Conservation (phyloP, 1,140 invertebrate genomes). For the Caligus rogercresseyi region DNA sequence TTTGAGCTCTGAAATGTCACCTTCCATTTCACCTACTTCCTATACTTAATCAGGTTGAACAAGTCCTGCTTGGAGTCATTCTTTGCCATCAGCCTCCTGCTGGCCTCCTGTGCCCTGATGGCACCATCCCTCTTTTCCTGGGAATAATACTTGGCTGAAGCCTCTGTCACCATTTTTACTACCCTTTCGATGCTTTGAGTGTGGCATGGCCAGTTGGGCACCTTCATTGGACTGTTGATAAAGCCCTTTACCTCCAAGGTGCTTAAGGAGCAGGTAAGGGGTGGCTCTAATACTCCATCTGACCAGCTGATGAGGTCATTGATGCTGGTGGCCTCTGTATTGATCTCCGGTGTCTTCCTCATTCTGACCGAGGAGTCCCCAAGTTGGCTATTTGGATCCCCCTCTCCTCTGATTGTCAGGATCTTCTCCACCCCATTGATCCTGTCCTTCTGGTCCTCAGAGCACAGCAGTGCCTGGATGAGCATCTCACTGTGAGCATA, state of each 20-base stretch:
- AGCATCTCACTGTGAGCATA: too few species aligned
- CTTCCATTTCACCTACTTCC: too few species aligned
- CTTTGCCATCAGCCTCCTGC: neutral
- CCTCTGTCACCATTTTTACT: conserved; percentile 18
- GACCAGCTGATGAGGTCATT: conserved; percentile 11
- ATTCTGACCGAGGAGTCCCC: too few species aligned
- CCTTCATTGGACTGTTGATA: conserved; percentile 3
- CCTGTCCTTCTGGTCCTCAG: too few species aligned
- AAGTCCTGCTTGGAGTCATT: neutral
- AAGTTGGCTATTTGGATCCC: too few species aligned
- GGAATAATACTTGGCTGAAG: conserved; percentile 12
- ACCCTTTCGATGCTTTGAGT: conserved; percentile 18
- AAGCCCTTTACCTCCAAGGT: conserved; percentile 11
- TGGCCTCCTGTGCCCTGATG: too few species aligned
- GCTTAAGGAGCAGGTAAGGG: conserved; percentile 21
- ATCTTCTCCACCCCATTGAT: too few species aligned
- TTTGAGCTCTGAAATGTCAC: too few species aligned
- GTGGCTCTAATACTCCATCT: conserved; percentile 16
- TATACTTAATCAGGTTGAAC: neutral
- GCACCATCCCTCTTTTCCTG: conserved; percentile 13
- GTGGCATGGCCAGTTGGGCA: conserved; percentile 14
- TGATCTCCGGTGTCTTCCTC: too few species aligned
- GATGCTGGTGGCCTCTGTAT: too few species aligned
- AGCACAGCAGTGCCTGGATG: too few species aligned
- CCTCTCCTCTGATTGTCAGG: too few species aligned